Percentiles rank a stretch among this genome's conserved stretches.
Conservation (phyloP, 2,113 vertebrate species). For the Cynoglossus semilaevis region DNA sequence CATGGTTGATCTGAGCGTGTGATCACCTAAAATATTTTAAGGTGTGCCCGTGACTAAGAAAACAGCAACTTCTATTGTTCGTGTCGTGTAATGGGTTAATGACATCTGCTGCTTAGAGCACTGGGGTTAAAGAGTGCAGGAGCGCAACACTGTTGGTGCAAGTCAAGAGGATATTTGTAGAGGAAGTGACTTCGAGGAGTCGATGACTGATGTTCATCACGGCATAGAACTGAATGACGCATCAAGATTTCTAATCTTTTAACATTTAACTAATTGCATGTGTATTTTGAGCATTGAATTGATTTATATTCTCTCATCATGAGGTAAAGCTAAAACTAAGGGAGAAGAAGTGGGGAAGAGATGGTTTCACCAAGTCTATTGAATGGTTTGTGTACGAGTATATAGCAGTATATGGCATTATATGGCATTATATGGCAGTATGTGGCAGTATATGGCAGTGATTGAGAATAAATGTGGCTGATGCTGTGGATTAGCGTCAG, state of each 20-base stretch:
- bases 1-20: constrained; percentile 8
- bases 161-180: constrained; percentile 45
- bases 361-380: too few species aligned
- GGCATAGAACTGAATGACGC: constrained; percentile 72
- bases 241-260: constrained; percentile 75
- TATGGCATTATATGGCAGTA: constrained; percentile 24
- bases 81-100: constrained; percentile 15
- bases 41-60: constrained; percentile 18
- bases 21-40: constrained; percentile 25
- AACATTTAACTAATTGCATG: constrained; percentile 67
- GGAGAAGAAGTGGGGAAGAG: not conserved
- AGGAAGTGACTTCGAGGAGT: constrained; percentile 67
- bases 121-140: constrained; percentile 1
- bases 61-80: constrained; percentile 17
- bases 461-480: constrained; percentile 66
- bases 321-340: constrained; percentile 16
- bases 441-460: constrained; percentile 46
- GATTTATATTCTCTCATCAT: constrained; percentile 69
- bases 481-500: constrained; percentile 75
- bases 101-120: constrained; percentile 22
- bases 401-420: constrained; percentile 45
- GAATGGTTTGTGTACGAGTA: not conserved
- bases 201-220: constrained; percentile 69
- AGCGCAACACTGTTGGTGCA: not conserved
- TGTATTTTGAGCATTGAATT: constrained; percentile 63